Conservation (phyloP, 2,888 invertebrate species). For the Cybosia mesomella region DNA sequence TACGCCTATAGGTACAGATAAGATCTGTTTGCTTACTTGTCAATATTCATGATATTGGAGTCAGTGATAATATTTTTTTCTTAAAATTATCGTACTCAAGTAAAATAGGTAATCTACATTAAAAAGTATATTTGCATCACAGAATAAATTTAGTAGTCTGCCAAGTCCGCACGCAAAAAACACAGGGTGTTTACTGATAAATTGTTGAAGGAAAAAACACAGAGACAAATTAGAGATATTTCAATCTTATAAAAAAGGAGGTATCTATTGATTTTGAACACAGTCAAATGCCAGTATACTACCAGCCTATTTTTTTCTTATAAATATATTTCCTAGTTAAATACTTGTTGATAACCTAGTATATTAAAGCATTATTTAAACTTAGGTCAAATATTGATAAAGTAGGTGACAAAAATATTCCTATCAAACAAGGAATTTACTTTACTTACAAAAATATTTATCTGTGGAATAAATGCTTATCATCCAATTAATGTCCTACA, state of each 20-base stretch:
- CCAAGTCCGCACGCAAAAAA: constrained; percentile 35
- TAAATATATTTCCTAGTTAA: background rate
- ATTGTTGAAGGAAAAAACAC: constrained; percentile 20
- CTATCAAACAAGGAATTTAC: constrained; percentile 13
- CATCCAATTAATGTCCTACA: constrained; percentile 4
- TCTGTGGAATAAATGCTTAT: background rate
- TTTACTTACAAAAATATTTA: background rate
- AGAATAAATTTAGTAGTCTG: constrained; percentile 8
- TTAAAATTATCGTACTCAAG: background rate
- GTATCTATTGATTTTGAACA: constrained; percentile 24
- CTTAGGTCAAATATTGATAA: background rate
- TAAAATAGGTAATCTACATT: too few relatives aligned
- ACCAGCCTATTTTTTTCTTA: background rate
- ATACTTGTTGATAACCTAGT: background rate
- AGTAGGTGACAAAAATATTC: background rate
- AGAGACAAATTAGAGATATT: too few relatives aligned
- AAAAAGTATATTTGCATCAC: background rate
- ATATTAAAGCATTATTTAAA: background rate
- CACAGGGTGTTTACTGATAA: constrained; percentile 43
- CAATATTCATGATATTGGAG: constrained; percentile 38
- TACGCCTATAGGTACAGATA: constrained; percentile 47
- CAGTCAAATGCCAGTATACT: constrained; percentile 29
- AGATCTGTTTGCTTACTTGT: constrained; percentile 54
- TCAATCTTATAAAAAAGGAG: too few relatives aligned
- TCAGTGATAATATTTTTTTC: background rate